Evolutionary conservation across 2,113 vertebrate genomes (phyloP), one percentile per base, ranked within the genome.

Genomic region (Gambusia holbrooki): DNA sequence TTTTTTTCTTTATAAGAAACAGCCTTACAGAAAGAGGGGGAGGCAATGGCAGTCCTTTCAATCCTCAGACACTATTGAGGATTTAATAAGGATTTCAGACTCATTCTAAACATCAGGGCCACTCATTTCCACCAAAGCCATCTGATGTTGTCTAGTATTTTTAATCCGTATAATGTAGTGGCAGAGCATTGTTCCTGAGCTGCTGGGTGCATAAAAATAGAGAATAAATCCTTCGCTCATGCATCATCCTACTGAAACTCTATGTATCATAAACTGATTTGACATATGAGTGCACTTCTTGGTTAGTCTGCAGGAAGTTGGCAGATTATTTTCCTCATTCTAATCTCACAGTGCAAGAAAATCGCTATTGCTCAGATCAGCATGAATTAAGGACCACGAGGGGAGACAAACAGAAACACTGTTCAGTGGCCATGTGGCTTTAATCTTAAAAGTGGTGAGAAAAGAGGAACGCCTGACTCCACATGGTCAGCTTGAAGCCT

Each of bases 401-500:
- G 22, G 54, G 3, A 29, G 42, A 73, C 61, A 19, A 73, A 76
- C 37, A 62, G 65, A 37, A 82, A 74, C 67, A 27, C 19, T 10
- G 35, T 54, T 48, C 54, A 79, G 79, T 74, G 67, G 76, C 42
- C 82, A 85, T 71, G 58, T 76, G 85, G 82, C 76, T 85, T 84
- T 62, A 82, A 74, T 87, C 70, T 84, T 69, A 70, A 62, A 79
- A 73, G 62, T 62, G 45, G 72, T 71, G 80, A 84, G 79, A 88
- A 89, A 90, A 73, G 51, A 74, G 73, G 80, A 90, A 87, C 62
- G 74, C 54, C 75, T 80, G 71, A 84, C 80, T 86, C 84, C 84
- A 87, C 80, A 87, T 84, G 73, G 86, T 89, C 85, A 91, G 77
- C 73, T 74, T 80, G 66, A 74, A 81, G 90, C 71, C 70, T 78